Evolutionary conservation across 2,888 invertebrate genomes (phyloP), one percentile per base, ranked within the genome.

Genomic region (Corythucha ciliata): DNA sequence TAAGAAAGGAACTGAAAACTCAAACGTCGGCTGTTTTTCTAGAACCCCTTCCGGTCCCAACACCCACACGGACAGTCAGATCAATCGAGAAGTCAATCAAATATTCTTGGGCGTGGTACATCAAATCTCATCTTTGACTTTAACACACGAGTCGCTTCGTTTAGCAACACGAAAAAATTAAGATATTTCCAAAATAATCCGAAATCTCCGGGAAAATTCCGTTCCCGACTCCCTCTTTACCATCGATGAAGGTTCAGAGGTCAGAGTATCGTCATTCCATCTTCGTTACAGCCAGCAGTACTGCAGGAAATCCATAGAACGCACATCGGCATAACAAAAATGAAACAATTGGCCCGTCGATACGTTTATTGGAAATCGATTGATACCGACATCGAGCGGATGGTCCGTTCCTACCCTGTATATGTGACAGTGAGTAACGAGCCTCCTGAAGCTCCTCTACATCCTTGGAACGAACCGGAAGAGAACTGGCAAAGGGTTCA

Each of bases 281-380:
- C 5, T 24, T 21, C 25, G 2, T 12, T 47, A 21, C 34, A 24
- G 18, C 12, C 16, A 8, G 20, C 14, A 24, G 37, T 47, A 12
- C 14, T 47, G 10, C 12, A 33, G 18, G 37, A 47, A 36, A 25
- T 47, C 4, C 41, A 41, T 41, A n/a, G 8, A 18, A 22, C 3
- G 2, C 41, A 3, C 41, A 41, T 22, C 7, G 25, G 63, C 1
- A 58, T 62, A 10, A 57, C 58, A 3, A 61, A 60, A 27, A 64
- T 62, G 59, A 63, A 64, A 44, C 37, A 54, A 6, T 29, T 63
- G 8, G 61, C 61, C 14, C 48, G 62, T 21, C 56, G 57, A 3
- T 61, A 61, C 44, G 58, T 61, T 16, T 62, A 58, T 57, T 65
- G 62, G 60, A 20, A 29, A 29, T 29, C 29, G n/a, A 49, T 61